Evolutionary conservation across 2,797 vertebrate species (phyloP).

Genomic region (Garrulus glandarius): DNA sequence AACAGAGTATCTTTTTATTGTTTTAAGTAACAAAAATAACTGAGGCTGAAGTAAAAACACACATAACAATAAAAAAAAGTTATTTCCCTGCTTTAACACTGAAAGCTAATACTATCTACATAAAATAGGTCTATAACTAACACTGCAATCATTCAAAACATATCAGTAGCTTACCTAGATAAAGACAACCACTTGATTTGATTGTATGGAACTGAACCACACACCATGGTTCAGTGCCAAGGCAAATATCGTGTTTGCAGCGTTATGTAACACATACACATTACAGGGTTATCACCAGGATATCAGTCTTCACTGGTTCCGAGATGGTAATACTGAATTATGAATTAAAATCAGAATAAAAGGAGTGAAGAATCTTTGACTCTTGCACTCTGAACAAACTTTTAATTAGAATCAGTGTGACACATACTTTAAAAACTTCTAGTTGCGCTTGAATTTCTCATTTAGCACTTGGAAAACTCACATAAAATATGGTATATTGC

Average conservation of each 20-base stretch:
- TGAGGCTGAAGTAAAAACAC: not conserved
- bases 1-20: not conserved
- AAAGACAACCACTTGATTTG: not conserved
- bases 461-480: not conserved
- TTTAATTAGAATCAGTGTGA: not conserved
- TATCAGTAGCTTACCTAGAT: not conserved
- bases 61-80: not conserved
- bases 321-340: not conserved
- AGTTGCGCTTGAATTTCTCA: not conserved
- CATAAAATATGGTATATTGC: not conserved
- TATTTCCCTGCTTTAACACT: not conserved
- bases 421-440: not conserved
- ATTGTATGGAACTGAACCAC: not conserved
- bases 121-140: not conserved
- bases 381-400: not conserved
- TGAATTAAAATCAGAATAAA: constrained; percentile 22
- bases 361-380: not conserved
- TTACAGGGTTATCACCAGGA: not conserved
- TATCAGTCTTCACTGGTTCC: not conserved
- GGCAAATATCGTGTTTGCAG: not conserved
- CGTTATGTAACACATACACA: not conserved
- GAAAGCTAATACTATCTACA: not conserved
- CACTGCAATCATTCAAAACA: not conserved
- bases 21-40: not conserved
- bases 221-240: not conserved